A percentile compares a stretch with the other conserved stretches of the same genome.
Conservation (phyloP, 53 echinoderm and acorn worm species). For the Temnopleurus reevesii region DNA sequence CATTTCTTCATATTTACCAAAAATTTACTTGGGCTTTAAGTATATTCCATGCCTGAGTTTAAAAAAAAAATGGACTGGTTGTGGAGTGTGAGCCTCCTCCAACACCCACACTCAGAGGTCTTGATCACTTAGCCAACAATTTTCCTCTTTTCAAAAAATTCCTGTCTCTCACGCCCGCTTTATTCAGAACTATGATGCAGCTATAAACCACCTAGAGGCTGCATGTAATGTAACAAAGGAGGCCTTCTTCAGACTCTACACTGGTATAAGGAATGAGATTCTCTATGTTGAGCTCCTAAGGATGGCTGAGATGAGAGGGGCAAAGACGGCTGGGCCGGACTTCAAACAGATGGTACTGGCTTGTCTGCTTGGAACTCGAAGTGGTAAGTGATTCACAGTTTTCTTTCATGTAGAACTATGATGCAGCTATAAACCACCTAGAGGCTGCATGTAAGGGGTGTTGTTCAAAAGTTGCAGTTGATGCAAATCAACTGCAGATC, state of each 20-base stretch:
- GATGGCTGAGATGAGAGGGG: slow-evolving; percentile 48
- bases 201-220: slow-evolving; percentile 71
- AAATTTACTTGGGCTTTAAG: too few relatives aligned
- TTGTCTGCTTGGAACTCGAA: slow-evolving; percentile 73
- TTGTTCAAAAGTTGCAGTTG: too few relatives aligned
- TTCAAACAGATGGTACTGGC: slow-evolving; percentile 75
- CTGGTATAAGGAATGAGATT: slow-evolving; percentile 86
- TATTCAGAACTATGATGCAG: slow-evolving; percentile 73
- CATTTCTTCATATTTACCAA: too few relatives aligned
- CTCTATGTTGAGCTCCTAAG: slow-evolving; percentile 82
- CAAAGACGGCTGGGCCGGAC: slow-evolving; percentile 51
- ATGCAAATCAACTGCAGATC: too few relatives aligned
- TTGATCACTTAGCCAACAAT: too few relatives aligned
- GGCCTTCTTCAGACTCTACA: slow-evolving; percentile 77
- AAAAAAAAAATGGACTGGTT: too few relatives aligned
- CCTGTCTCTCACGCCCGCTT: not conserved
- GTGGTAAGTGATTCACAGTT: slow-evolving; percentile 65
- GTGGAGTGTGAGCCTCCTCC: too few relatives aligned
- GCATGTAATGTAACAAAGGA: slow-evolving; percentile 82
- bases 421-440: slow-evolving; percentile 71
- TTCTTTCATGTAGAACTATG: slow-evolving; percentile 64
- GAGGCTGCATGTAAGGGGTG: slow-evolving; percentile 75
- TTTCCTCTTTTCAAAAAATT: too few relatives aligned
- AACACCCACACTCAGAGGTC: too few relatives aligned
- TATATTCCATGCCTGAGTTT: too few relatives aligned